A percentile compares a stretch with the other conserved stretches of the same genome.
These are phyloP conservation scores for Phoenoteleia sp. DNA, from an alignment of 2,888 invertebrate genomes.

Conservation along the genomic window DNA sequence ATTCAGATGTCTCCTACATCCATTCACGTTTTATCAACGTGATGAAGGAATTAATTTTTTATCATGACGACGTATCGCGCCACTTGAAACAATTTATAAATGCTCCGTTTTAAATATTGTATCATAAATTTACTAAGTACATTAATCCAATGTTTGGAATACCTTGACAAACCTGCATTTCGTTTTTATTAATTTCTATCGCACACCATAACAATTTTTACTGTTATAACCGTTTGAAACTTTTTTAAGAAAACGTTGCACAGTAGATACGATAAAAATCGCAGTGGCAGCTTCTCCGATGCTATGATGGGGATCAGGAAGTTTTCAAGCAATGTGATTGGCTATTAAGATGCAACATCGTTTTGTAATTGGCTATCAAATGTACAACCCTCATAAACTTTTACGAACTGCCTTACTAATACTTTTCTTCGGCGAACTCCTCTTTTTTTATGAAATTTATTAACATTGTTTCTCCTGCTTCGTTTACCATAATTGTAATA, in stretches of 20 bases:
- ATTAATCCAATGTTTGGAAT: no score
- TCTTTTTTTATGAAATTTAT: slow-evolving; percentile 38
- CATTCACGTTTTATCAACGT: no score
- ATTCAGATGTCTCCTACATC: no score
- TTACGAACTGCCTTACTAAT: slow-evolving; percentile 56
- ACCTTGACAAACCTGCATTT: no score
- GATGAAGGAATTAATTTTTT: no score
- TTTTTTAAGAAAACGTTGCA: slow-evolving; percentile 27
- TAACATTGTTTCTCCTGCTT: slow-evolving; percentile 24
- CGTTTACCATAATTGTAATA: no score
- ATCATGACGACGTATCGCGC: no score
- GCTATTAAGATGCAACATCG: slow-evolving; percentile 59
- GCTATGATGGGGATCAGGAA: slow-evolving; percentile 6
- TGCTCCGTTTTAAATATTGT: no score
- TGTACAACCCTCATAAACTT: slow-evolving; percentile 52
- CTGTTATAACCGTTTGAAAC: not conserved
- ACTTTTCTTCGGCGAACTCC: slow-evolving; percentile 33
- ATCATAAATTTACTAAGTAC: no score
- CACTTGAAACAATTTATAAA: no score
- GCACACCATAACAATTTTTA: not conserved
- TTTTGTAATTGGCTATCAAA: slow-evolving; percentile 64
- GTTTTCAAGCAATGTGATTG: slow-evolving; percentile 47
- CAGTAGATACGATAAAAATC: slow-evolving; percentile 24
- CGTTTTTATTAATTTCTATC: not conserved
- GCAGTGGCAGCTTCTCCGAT: slow-evolving; percentile 1